These are phyloP conservation scores for Danionella cerebrum DNA, from an alignment of 2,113 vertebrate genomes.

Conservation along the genomic window DNA sequence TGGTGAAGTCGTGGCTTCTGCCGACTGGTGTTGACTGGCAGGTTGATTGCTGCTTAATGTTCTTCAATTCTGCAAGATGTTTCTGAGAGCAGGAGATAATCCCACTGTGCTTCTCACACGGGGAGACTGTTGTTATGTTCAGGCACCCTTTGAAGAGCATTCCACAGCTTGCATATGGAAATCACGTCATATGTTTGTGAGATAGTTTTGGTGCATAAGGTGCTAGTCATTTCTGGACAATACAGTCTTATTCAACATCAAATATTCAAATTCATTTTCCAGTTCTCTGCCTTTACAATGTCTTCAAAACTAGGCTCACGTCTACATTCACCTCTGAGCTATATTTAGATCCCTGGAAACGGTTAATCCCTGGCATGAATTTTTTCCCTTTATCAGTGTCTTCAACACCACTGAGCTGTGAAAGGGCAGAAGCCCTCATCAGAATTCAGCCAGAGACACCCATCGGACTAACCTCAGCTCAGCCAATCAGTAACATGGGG, in stretches of 20 bases:
- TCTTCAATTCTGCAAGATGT: background rate
- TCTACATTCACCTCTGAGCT: background rate
- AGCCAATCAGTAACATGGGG: constrained; percentile 19
- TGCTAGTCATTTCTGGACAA: too few relatives aligned
- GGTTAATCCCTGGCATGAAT: constrained; percentile 15
- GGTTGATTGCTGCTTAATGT: constrained; percentile 17
- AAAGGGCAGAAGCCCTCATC: constrained; percentile 37
- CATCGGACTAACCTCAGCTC: background rate
- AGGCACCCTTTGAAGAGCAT: background rate
- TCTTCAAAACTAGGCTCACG: background rate
- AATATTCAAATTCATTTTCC: background rate
- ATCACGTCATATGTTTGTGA: background rate
- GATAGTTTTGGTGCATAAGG: background rate
- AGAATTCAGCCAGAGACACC: constrained; percentile 34
- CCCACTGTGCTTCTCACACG: background rate
- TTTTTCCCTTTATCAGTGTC: constrained; percentile 13
- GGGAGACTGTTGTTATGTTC: background rate
- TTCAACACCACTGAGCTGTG: constrained; percentile 32
- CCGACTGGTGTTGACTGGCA: constrained; percentile 11
- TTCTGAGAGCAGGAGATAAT: background rate
- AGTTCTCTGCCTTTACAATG: background rate
- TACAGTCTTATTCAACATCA: background rate
- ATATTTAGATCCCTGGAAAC: background rate
- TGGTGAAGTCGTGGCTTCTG: constrained; percentile 30
- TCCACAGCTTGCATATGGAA: background rate